phyloP scores from a whole-genome alignment of 2,888 invertebrate species.

The Nomada flava region DNA sequence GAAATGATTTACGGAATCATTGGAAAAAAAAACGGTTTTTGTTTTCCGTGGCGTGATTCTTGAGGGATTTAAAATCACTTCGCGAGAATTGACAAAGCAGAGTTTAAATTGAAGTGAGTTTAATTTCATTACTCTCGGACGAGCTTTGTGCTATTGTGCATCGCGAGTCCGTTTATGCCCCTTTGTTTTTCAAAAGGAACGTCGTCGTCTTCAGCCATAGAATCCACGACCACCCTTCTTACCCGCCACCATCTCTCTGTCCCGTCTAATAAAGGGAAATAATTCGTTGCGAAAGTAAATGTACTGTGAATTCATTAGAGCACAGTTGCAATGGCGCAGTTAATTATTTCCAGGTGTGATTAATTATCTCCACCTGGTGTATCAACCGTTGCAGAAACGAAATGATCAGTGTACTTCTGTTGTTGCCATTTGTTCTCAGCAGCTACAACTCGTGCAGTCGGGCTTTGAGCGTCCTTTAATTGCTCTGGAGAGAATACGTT shows the following conservation, averaged over 20 bases:
- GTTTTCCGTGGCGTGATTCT: constrained; percentile 42
- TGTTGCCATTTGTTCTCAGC: neutral
- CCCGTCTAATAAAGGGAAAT: constrained; percentile 24
- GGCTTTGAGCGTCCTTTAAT: constrained; percentile 22
- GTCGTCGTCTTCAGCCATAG: constrained; percentile 14
- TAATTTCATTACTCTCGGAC: constrained; percentile 45
- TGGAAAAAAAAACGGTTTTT: neutral
- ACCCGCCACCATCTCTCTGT: too few species aligned
- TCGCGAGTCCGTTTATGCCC: constrained; percentile 10
- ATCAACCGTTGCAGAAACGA: constrained; percentile 23
- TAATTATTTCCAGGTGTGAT: constrained; percentile 60
- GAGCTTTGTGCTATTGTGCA: constrained; percentile 37
- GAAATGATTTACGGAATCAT: constrained; percentile 6
- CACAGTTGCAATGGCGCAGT: constrained; percentile 48
- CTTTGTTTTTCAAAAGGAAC: constrained; percentile 51
- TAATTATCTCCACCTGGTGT: constrained; percentile 52
- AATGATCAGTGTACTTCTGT: constrained; percentile 37
- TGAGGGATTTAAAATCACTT: constrained; percentile 50
- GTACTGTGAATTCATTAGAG: constrained; percentile 60
- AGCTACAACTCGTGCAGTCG: neutral
- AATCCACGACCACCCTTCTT: neutral
- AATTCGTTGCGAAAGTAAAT: constrained; percentile 58
- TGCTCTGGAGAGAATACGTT: constrained; percentile 1
- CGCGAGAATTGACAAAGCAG: constrained; percentile 34
- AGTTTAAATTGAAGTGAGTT: constrained; percentile 46